A percentile compares a stretch with the other conserved stretches of the same genome.
Conservation (phyloP, 2,113 vertebrate genomes). For the Pterocles orientalis region DNA sequence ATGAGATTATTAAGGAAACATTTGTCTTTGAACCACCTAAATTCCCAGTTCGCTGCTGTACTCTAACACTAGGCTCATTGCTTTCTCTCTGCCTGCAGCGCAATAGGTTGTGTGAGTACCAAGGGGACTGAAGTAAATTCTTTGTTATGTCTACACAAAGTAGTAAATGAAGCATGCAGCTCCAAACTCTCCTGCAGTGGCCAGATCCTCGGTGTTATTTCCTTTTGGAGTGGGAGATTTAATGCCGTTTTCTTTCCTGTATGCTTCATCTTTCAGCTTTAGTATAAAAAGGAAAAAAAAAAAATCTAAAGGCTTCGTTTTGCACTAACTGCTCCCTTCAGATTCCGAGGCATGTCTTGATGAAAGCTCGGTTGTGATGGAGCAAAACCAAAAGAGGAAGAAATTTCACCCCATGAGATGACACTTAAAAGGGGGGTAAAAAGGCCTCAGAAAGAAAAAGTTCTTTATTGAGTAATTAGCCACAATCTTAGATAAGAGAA, state of each 20-base stretch:
- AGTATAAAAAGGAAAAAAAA: neutral
- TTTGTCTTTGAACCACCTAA: neutral
- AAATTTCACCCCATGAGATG: neutral
- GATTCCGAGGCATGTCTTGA: neutral
- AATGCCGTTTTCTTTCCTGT: slow-evolving; percentile 36
- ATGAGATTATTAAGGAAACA: neutral
- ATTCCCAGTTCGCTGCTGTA: neutral
- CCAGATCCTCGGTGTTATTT: neutral
- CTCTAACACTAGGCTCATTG: neutral
- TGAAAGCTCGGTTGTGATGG: slow-evolving; percentile 20
- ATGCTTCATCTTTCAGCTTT: neutral
- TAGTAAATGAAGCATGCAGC: slow-evolving; percentile 52
- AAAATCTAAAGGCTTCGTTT: neutral
- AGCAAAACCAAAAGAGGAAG: slow-evolving; percentile 38
- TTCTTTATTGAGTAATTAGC: slow-evolving; percentile 68
- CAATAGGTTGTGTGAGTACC: neutral
- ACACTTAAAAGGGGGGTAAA: neutral
- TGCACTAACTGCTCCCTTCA: slow-evolving; percentile 12
- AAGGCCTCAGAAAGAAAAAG: neutral
- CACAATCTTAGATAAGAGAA: slow-evolving; percentile 59
- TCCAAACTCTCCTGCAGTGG: neutral
- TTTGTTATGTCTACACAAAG: slow-evolving; percentile 65
- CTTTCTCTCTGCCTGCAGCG: neutral
- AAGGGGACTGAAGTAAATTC: slow-evolving; percentile 8
- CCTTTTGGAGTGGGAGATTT: neutral